Percentiles rank a stretch among this genome's conserved stretches.
Evolutionary conservation across 2,888 invertebrate genomes (phyloP).

Genomic region (Ectemnius continuus): DNA sequence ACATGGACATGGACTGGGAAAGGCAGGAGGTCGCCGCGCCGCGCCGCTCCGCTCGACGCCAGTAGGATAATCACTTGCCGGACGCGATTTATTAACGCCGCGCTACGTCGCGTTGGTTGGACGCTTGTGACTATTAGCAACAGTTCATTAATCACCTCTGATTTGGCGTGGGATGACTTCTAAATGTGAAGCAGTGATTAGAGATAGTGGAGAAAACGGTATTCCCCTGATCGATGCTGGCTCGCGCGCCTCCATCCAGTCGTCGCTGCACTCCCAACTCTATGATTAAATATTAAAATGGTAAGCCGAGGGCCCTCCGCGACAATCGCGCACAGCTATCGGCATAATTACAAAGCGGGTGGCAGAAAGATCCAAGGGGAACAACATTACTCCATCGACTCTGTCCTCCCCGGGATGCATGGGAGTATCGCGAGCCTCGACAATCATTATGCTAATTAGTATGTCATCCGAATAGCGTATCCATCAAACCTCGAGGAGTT

Average conservation of each 20-base stretch:
- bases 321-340: neutral
- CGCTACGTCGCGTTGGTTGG: conserved; percentile 13
- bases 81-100: neutral
- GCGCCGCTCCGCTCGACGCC: neutral
- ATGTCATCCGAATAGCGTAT: neutral
- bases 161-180: conserved; percentile 37
- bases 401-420: too few relatives aligned
- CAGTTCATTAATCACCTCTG: conserved; percentile 44
- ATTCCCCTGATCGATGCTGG: conserved; percentile 28
- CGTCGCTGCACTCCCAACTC: neutral
- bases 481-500: neutral
- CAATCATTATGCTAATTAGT: conserved; percentile 7
- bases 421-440: neutral
- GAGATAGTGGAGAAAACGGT: conserved; percentile 25
- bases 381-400: too few relatives aligned
- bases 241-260: conserved; percentile 10
- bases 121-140: conserved; percentile 9
- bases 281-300: conserved; percentile 40
- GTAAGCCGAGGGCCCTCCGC: conserved; percentile 14
- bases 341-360: too few relatives aligned
- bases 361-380: too few relatives aligned
- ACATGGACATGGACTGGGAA: too few relatives aligned
- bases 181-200: conserved; percentile 46
- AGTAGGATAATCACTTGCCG: neutral
- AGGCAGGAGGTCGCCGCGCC: neutral